Percentiles rank a stretch among this genome's conserved stretches.
phyloP scores from a whole-genome alignment of 2,113 vertebrate genomes.

The Oreochromis niloticus region DNA sequence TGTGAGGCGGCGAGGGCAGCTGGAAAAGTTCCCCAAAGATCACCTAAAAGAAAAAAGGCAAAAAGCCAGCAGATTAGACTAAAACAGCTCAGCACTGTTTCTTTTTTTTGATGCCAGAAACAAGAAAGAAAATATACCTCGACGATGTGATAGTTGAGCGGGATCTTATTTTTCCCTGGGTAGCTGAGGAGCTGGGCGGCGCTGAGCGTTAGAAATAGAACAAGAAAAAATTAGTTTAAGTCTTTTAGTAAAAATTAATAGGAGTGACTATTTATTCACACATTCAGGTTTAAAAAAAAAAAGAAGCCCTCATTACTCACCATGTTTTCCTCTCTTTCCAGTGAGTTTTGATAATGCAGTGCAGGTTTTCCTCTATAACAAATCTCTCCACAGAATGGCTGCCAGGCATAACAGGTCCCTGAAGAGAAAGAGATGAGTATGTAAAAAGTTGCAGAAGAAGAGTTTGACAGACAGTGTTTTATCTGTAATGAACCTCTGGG shows the following conservation, averaged over 20 bases:
- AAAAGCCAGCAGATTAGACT: neutral
- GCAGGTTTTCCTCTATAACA: constrained; percentile 97
- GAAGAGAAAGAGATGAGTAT: neutral
- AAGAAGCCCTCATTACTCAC: constrained; percentile 57
- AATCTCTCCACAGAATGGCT: constrained; percentile 96
- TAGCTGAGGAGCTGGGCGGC: constrained; percentile 96
- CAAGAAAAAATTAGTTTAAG: neutral
- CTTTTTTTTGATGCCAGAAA: fast-evolving
- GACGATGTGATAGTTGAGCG: constrained; percentile 97
- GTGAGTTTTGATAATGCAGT: constrained; percentile 94
- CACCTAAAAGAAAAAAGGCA: constrained; percentile 69
- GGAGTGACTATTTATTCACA: neutral
- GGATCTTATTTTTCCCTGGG: constrained; percentile 96
- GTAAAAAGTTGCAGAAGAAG: neutral
- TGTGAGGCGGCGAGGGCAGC: constrained; percentile 85
- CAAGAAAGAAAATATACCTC: constrained; percentile 74
- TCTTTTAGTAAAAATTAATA: neutral
- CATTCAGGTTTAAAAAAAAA: neutral
- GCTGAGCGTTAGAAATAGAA: constrained; percentile 53
- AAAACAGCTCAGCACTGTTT: neutral
- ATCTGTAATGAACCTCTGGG: constrained; percentile 73
- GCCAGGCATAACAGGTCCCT: constrained; percentile 98
- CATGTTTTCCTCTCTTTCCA: constrained; percentile 96
- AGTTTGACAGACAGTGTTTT: neutral
- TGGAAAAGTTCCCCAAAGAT: constrained; percentile 95